Conservation (phyloP, 1,140 invertebrate species). For the Drosophila lini region DNA sequence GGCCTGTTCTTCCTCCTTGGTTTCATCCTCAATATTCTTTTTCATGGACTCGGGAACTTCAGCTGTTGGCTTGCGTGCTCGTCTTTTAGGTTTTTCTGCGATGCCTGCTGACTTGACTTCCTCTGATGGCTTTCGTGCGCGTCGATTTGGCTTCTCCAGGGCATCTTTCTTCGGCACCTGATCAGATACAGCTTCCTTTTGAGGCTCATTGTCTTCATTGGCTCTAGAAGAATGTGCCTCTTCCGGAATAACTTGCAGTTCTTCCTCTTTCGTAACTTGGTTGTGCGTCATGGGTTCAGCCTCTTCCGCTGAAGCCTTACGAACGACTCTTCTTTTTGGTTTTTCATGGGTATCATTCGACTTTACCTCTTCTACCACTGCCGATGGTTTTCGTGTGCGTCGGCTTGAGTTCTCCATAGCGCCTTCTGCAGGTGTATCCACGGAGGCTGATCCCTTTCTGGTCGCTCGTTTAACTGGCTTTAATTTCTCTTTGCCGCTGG, state of each 20-base stretch:
- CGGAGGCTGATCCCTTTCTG: background rate
- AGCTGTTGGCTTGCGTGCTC: conserved; percentile 2
- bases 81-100: conserved; percentile 1
- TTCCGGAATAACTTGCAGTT: background rate
- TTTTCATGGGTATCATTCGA: conserved; percentile 8
- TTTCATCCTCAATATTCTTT: background rate
- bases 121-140: background rate
- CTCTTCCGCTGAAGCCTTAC: background rate
- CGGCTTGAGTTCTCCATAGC: background rate
- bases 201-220: background rate
- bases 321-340: conserved; percentile 7
- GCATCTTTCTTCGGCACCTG: background rate
- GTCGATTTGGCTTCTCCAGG: background rate
- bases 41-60: background rate
- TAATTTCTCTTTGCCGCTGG: background rate
- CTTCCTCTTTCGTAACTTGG: background rate
- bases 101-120: background rate
- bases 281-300: background rate
- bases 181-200: background rate
- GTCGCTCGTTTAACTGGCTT: background rate
- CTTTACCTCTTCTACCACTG: background rate
- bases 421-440: background rate
- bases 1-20: background rate
- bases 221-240: background rate
- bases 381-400: conserved; percentile 24